phyloP scores from a whole-genome alignment of 2,797 vertebrate genomes.

The Pygocentrus nattereri region DNA sequence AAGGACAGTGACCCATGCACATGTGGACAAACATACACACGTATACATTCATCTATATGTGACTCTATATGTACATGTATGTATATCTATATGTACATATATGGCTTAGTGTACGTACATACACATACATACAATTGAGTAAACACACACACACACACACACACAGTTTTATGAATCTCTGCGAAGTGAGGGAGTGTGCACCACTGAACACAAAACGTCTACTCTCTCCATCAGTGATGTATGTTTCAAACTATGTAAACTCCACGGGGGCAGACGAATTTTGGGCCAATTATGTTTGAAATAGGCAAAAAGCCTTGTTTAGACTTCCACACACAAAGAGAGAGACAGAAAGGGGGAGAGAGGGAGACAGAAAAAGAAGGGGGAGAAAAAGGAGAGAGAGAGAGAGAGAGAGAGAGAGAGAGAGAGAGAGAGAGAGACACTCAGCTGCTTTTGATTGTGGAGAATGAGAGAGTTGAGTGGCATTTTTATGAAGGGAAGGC shows the following conservation, averaged over 20 bases:
- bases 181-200: neutral
- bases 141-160: constrained; percentile 1
- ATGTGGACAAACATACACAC: too few species aligned
- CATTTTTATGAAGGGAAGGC: constrained; percentile 78
- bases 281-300: constrained; percentile 22
- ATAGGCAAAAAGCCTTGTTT: constrained; percentile 6
- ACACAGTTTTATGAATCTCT: neutral
- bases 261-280: neutral
- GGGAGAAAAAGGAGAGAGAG: neutral
- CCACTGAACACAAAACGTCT: neutral
- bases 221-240: constrained; percentile 17
- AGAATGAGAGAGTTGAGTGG: constrained; percentile 71
- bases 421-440: constrained; percentile 54
- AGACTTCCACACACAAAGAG: constrained; percentile 31
- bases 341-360: neutral
- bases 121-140: neutral
- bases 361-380: neutral
- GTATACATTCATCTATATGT: too few species aligned
- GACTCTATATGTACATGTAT: too few species aligned
- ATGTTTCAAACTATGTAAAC: constrained; percentile 14
- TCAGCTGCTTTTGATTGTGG: constrained; percentile 55
- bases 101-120: too few species aligned
- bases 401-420: constrained; percentile 39
- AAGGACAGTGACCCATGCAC: neutral
- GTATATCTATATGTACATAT: too few species aligned